Base-by-base conservation (phyloP, 1,140 invertebrate species). In the Drosophila melanica region DNA sequence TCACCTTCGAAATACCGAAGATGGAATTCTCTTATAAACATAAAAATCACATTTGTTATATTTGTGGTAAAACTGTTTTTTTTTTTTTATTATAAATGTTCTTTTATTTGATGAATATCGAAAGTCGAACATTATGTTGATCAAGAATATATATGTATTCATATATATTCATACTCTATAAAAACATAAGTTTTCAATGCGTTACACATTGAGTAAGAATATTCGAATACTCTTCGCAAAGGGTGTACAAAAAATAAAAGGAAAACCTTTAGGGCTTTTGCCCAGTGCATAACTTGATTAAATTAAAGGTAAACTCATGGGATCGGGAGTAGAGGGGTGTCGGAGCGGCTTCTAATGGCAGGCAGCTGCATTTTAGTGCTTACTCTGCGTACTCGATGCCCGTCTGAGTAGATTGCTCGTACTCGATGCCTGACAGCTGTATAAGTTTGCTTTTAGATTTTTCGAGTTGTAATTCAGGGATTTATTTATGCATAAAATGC, bases 401-500 rank as follows among this genome's bases (percentile, higher is more conserved):
- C 11, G 11, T 55, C 60, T 41, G 14, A 60, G 55, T 54, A 54
- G 54, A 73, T 58, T 58, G 57, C 35, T 14, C 39, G 30, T 45
- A 45, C 12, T 47, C 70, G 59, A 57, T 65, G 47, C 59, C 51
- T 79, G 79, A 79, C 75, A 84, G 79, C 77, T 79, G 76, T 76
- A 79, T 63, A 66, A 63, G 51, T 70, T 73, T 68, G 75, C 80
- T 78, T 75, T 79, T 82, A 66, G 75, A 79, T 63, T 69, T 82
- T 67, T 53, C 39, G 62, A 67, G 75, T 67, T 62, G 71, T 77
- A 76, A 82, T 82, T 79, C 65, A 48, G 44, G 33, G 65, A 75
- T 75, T 82, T 82, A 82, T 84, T 79, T 82, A 82, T 84, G 79
- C 71, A 82, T 75, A 72, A 82, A 82, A 79, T 79, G 66, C 76